Evolutionary conservation across 2,888 invertebrate species (phyloP), one percentile per base, ranked within the genome.

Genomic region (Pristionchus japonicus): DNA sequence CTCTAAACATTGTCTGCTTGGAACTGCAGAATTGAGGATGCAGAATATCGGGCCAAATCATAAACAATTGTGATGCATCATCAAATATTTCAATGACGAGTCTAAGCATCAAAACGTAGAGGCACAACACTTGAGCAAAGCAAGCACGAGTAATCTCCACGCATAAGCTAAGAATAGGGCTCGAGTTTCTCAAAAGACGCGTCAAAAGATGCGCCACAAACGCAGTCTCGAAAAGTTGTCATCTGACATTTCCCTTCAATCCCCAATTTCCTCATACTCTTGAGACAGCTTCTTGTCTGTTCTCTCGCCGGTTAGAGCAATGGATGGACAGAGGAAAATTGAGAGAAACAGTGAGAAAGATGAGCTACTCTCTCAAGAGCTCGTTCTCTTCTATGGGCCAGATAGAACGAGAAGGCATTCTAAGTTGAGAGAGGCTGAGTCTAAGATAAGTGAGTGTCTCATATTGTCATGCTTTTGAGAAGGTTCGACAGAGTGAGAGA

Each of bases 161-260:
- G 20, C 57, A 57, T n/a, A 57, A 57, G 23, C 57, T 57, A 57
- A 57, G 57, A 57, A 57, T 57, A n/a, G 57, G 57, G 57, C 52
- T 17, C 2, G 52, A 57, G 57, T 57, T 57, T 57, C 57, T 57
- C 57, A 57, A 57, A 57, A 20, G 57, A 57, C 2, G 9, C 57
- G 57, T n/a, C 57, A 7, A n/a, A n/a, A n/a, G n/a, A n/a, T n/a
- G n/a, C n/a, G n/a, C n/a, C n/a, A n/a, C n/a, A n/a, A n/a, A n/a
- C 57, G 57, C 57, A n/a, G 57, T 57, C 57, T 23, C 23, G 57
- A 57, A 57, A 13, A 31, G 2, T 23, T 67, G 64, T 67, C 64
- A 17, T 67, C 64, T 67, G 64, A 67, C 64, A 67, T 67, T 31
- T 67, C 9, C 57, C 57, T 57, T 67, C 64, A 67, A 67, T 67